Conservation (phyloP, 2,888 invertebrate genomes). For the Drosophila infuscata region DNA sequence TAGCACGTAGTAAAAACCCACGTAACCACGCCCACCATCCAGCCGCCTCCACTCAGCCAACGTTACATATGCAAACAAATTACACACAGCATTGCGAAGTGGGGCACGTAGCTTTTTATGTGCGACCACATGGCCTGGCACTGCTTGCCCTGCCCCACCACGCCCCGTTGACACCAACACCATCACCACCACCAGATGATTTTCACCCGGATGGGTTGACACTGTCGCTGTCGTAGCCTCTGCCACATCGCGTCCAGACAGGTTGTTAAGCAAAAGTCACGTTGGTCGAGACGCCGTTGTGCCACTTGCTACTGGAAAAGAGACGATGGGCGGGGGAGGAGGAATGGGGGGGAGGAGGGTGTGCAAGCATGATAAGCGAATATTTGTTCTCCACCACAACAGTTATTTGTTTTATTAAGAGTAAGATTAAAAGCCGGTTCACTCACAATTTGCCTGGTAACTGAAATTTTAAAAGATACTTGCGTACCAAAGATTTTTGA, state of each 20-base stretch:
- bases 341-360: constrained; percentile 12
- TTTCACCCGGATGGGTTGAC: constrained; percentile 64
- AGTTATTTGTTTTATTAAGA: constrained; percentile 44
- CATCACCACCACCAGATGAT: constrained; percentile 12
- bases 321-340: constrained; percentile 1
- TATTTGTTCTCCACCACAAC: constrained; percentile 45
- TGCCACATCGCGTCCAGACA: constrained; percentile 29
- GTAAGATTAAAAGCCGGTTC: constrained; percentile 20
- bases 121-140: constrained; percentile 44
- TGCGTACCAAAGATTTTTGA: background rate
- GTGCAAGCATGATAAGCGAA: constrained; percentile 56
- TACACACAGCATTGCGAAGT: constrained; percentile 46
- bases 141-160: constrained; percentile 9
- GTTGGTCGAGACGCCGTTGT: constrained; percentile 46
- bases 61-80: constrained; percentile 66
- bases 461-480: background rate
- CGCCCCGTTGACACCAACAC: constrained; percentile 1
- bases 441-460: background rate
- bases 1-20: constrained; percentile 1
- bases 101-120: constrained; percentile 65
- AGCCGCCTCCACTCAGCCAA: constrained; percentile 19
- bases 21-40: constrained; percentile 19
- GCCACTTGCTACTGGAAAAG: constrained; percentile 53
- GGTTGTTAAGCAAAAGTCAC: constrained; percentile 66
- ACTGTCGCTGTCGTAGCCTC: constrained; percentile 30